phyloP scores from a whole-genome alignment of 2,797 vertebrate species.

The Nyctalus aviator region DNA sequence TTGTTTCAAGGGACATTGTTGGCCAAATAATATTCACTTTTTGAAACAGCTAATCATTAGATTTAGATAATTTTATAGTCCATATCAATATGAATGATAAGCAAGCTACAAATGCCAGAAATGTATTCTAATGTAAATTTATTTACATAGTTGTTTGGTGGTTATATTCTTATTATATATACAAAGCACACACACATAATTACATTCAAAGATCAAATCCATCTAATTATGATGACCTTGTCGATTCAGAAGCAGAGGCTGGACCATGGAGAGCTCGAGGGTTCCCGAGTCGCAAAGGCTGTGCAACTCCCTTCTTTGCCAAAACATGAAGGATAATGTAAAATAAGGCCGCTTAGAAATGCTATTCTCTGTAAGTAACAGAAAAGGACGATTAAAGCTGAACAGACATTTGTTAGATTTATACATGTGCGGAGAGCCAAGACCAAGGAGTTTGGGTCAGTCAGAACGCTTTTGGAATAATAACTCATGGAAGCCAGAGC shows the following conservation, averaged over 20 bases:
- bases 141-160: neutral
- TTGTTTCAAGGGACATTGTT: slow-evolving; percentile 3
- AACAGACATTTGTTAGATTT: slow-evolving; percentile 79
- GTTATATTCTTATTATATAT: slow-evolving; percentile 39
- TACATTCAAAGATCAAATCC: neutral
- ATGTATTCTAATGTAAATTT: slow-evolving; percentile 55
- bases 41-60: slow-evolving; percentile 50
- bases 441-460: slow-evolving; percentile 24
- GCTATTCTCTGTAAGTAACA: slow-evolving; percentile 72
- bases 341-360: slow-evolving; percentile 54
- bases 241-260: neutral
- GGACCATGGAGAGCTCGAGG: neutral
- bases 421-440: slow-evolving; percentile 54
- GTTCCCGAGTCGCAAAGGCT: neutral
- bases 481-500: slow-evolving; percentile 37
- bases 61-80: slow-evolving; percentile 48
- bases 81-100: slow-evolving; percentile 54
- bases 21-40: neutral
- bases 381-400: slow-evolving; percentile 71
- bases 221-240: neutral
- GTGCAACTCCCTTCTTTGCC: neutral
- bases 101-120: neutral
- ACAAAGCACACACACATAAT: neutral
- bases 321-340: slow-evolving; percentile 48
- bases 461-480: neutral